Base-by-base conservation (phyloP, 1,140 invertebrate species). In the Spodoptera frugiperda region DNA sequence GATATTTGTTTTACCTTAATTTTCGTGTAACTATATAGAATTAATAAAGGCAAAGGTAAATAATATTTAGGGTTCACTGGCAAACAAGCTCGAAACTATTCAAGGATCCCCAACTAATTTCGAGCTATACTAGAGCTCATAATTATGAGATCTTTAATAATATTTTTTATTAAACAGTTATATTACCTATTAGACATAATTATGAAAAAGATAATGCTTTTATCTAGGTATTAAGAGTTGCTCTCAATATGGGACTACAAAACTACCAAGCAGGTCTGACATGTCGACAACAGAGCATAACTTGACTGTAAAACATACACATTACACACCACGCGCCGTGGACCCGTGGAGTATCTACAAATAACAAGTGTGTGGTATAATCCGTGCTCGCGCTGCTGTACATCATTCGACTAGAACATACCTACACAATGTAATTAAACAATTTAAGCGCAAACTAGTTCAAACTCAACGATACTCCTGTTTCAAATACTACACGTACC, bases 341-440 rank as follows among this genome's bases (percentile, higher is more conserved):
- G n/a, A n/a, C n/a, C 5, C 33, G 33, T 39, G 33, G 33, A 39
- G 33, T 39, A 39, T 77, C 48, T 65, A 57, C 48, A 55, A 78
- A 67, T 63, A 44, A 55, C 55, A 67, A 65, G 74, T 59, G 53
- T 75, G 77, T 54, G 76, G 73, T 77, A 76, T 79, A 11, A 71
- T 59, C 48, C 21, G 54, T 76, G 63, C 55, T 44, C 71, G 61
- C 71, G 49, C 44, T 54, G 76, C 81, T 78, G 72, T 78, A 80
- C 70, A 78, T 57, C 46, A 68, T 75, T 51, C 76, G 81, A 82
- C 78, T 82, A 82, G 81, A 82, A 80, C 71, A 78, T 82, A 82
- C 33, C 76, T 76, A 76, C 65, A 76, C 67, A 79, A 75, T 46
- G 21, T n/a, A 49, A 59, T 49, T 30, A 61, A 71, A 73, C 55